Percentiles rank a stretch among this genome's conserved stretches.
These are phyloP conservation scores for Pao palembangensis DNA, from an alignment of 2,113 vertebrate genomes.

Conservation along the genomic window DNA sequence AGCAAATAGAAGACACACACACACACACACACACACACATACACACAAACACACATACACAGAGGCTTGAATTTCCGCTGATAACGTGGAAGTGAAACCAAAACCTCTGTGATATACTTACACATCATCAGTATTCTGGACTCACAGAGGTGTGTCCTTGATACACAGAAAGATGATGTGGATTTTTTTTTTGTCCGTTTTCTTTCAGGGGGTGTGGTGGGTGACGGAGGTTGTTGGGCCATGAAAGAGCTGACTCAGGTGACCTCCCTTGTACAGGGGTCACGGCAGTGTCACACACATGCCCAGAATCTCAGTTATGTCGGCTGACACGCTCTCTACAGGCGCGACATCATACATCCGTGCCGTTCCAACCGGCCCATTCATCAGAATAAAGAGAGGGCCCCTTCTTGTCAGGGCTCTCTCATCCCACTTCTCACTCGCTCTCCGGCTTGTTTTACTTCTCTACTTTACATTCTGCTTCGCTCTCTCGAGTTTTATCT, in stretches of 20 bases:
- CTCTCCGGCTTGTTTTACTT: not conserved
- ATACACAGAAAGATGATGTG: no score
- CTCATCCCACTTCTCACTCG: not conserved
- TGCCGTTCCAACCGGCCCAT: constrained; percentile 43
- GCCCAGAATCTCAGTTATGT: constrained; percentile 43
- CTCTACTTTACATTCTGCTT: constrained; percentile 2
- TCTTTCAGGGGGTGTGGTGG: not conserved
- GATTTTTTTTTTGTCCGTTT: not conserved
- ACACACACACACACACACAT: no score
- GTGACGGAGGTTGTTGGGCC: not conserved
- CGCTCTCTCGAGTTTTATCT: constrained; percentile 5
- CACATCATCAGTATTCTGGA: constrained; percentile 19
- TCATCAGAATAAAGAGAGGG: constrained; percentile 32
- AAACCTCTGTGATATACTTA: constrained; percentile 25
- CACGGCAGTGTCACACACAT: constrained; percentile 40
- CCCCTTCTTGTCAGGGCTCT: constrained; percentile 21
- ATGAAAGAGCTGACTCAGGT: constrained; percentile 5
- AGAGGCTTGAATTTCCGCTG: constrained; percentile 13
- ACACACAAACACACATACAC: not conserved
- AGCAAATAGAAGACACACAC: no score
- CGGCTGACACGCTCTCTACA: constrained; percentile 32
- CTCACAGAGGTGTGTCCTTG: no score
- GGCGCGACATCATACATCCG: constrained; percentile 39
- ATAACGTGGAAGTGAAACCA: constrained; percentile 38
- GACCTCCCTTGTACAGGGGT: constrained; percentile 28